Conservation (phyloP, 2,113 vertebrate genomes). For the Chroicocephalus ridibundus region DNA sequence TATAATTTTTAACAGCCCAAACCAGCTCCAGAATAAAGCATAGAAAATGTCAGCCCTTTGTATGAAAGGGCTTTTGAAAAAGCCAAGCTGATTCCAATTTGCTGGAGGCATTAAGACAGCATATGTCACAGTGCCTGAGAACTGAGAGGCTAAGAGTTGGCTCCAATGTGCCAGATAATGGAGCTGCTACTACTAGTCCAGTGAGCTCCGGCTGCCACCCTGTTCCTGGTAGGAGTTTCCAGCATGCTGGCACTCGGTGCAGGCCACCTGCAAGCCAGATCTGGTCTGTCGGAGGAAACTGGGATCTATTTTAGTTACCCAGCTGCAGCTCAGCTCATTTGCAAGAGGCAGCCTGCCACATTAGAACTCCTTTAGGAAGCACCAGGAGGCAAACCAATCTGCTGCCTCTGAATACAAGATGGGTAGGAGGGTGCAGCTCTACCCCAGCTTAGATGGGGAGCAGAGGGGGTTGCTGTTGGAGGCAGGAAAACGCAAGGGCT, state of each 20-base stretch:
- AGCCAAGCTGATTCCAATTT: conserved; percentile 64
- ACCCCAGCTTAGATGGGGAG: background rate
- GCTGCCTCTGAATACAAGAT: conserved; percentile 6
- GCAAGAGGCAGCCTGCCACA: conserved; percentile 64
- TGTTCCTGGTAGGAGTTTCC: background rate
- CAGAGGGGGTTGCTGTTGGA: background rate
- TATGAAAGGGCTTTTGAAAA: conserved; percentile 65
- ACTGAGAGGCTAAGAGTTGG: background rate
- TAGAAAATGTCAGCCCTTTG: conserved; percentile 66
- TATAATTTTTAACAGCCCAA: conserved; percentile 59
- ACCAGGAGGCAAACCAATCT: conserved; percentile 63
- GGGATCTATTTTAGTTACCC: conserved; percentile 53
- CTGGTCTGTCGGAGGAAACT: conserved; percentile 18
- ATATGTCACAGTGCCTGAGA: conserved; percentile 63
- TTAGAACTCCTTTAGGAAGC: conserved; percentile 47
- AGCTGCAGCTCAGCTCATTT: conserved; percentile 64
- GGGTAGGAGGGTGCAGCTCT: background rate
- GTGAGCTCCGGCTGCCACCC: conserved; percentile 40
- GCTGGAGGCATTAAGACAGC: conserved; percentile 65
- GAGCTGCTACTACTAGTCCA: background rate
- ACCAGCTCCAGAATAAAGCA: conserved; percentile 58
- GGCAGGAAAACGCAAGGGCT: background rate
- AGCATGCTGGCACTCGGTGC: conserved; percentile 3
- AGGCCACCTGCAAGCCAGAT: conserved; percentile 61
- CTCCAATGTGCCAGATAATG: background rate